Conservation (phyloP, 2,888 invertebrate genomes). For the Brachycybe producta region DNA sequence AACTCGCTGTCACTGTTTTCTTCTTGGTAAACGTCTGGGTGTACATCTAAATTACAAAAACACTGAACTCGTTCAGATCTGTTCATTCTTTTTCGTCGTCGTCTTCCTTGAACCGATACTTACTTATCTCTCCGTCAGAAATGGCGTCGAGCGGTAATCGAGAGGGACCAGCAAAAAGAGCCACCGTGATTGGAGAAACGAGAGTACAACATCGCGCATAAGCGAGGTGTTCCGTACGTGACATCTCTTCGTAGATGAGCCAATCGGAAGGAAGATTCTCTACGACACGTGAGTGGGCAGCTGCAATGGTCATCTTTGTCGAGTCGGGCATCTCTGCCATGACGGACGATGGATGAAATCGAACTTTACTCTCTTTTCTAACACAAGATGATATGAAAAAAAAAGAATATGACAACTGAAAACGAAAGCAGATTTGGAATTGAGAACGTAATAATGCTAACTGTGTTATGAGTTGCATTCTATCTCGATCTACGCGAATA, state of each 20-base stretch:
- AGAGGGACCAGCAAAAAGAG: slow-evolving; percentile 60
- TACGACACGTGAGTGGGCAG: slow-evolving; percentile 35
- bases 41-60: no score
- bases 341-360: slow-evolving; percentile 49
- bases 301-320: slow-evolving; percentile 26
- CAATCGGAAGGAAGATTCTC: slow-evolving; percentile 56
- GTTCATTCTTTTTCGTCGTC: neutral
- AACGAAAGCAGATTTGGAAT: neutral
- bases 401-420: neutral
- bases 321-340: slow-evolving; percentile 38
- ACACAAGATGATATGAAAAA: neutral
- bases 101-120: neutral
- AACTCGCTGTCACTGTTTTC: slow-evolving; percentile 41
- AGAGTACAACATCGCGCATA: slow-evolving; percentile 66
- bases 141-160: slow-evolving; percentile 41
- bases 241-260: slow-evolving; percentile 77
- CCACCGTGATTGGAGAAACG: slow-evolving; percentile 65
- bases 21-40: slow-evolving; percentile 25
- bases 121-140: slow-evolving; percentile 28
- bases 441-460: slow-evolving; percentile 31
- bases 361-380: slow-evolving; percentile 48
- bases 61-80: neutral
- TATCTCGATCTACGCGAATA: slow-evolving; percentile 54
- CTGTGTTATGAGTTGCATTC: slow-evolving; percentile 48
- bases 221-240: slow-evolving; percentile 51